A percentile compares a stretch with the other conserved stretches of the same genome.
Conservation (phyloP, 2,797 vertebrate genomes). For the Heteromormyrus szaboi region DNA sequence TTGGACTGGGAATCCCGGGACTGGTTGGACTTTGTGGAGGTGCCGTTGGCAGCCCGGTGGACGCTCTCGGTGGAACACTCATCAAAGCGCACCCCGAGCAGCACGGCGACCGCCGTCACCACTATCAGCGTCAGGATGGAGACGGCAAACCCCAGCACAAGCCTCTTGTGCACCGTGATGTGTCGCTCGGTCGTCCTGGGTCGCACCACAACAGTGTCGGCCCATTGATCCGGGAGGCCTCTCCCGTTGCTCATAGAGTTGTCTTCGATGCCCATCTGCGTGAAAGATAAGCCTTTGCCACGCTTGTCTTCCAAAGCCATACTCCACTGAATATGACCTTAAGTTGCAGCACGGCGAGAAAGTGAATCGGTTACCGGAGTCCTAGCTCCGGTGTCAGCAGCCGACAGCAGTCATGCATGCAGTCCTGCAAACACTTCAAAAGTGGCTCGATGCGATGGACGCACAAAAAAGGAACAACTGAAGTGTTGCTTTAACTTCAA, state of each 20-base stretch:
- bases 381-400: slow-evolving; percentile 22
- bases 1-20: slow-evolving; percentile 45
- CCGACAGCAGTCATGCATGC: slow-evolving; percentile 20
- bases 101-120: slow-evolving; percentile 78
- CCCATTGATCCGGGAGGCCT: slow-evolving; percentile 79
- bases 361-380: slow-evolving; percentile 17
- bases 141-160: slow-evolving; percentile 81
- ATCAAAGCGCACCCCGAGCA: slow-evolving; percentile 80
- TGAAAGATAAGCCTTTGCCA: slow-evolving; percentile 53
- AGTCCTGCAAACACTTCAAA: not conserved
- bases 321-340: slow-evolving; percentile 41
- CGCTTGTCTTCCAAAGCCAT: slow-evolving; percentile 64
- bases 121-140: slow-evolving; percentile 83
- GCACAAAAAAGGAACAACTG: slow-evolving; percentile 1
- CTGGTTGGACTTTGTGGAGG: slow-evolving; percentile 50
- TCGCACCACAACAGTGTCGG: slow-evolving; percentile 73
- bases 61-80: slow-evolving; percentile 59
- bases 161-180: slow-evolving; percentile 80
- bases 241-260: slow-evolving; percentile 73
- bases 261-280: slow-evolving; percentile 74
- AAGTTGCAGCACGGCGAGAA: slow-evolving; percentile 18
- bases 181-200: slow-evolving; percentile 82
- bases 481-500: slow-evolving; percentile 28
- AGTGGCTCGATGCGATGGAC: not conserved
- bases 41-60: slow-evolving; percentile 44